phyloP scores from a whole-genome alignment of 2,113 vertebrate genomes.

The Cyrtonyx montezumae region DNA sequence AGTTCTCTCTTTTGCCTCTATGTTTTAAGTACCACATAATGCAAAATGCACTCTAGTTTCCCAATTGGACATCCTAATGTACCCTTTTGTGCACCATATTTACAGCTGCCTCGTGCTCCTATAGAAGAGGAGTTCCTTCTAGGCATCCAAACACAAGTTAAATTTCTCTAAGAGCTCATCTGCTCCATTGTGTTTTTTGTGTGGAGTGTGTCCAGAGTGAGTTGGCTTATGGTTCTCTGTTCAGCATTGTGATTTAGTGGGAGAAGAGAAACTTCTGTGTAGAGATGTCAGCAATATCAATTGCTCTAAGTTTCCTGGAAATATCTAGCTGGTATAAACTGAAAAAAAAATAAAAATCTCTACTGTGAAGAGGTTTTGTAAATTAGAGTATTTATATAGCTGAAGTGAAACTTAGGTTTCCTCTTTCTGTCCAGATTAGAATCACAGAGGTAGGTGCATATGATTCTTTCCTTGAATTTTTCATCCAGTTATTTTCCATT shows the following conservation, averaged over 20 bases:
- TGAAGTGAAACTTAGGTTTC: background rate
- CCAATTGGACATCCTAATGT: background rate
- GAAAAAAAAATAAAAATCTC: background rate
- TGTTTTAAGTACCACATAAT: background rate
- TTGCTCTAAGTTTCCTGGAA: background rate
- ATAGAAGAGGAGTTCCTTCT: background rate
- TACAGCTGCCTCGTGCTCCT: background rate
- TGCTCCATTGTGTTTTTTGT: background rate
- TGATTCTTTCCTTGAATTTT: background rate
- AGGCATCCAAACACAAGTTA: background rate
- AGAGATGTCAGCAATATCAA: background rate
- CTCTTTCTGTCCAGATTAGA: background rate
- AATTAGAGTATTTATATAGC: background rate
- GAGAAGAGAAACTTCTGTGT: background rate
- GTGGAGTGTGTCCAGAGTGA: background rate
- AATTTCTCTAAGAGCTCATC: background rate
- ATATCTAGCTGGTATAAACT: background rate
- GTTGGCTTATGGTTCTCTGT: background rate
- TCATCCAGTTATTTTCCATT: slow-evolving; percentile 29
- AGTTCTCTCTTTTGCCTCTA: background rate
- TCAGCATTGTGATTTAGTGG: background rate
- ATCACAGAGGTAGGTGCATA: background rate
- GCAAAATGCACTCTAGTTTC: background rate
- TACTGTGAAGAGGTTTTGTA: slow-evolving; percentile 9
- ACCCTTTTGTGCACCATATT: background rate